Evolutionary conservation across 2,797 vertebrate species (phyloP).

Genomic region (Sphenodon punctatus): DNA sequence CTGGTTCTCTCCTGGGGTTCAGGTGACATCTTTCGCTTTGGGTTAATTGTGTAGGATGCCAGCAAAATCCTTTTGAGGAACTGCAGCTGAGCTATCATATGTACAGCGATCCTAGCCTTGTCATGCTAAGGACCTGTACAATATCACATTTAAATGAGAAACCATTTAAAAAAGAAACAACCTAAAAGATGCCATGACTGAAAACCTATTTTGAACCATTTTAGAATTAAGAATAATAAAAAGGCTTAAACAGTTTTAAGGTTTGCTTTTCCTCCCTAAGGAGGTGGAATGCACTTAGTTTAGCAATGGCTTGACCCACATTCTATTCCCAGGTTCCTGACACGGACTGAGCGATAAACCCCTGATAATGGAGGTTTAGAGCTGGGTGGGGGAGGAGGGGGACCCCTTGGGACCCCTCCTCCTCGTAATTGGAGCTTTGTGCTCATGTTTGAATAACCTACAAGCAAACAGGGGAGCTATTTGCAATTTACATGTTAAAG

Average conservation of each 20-base stretch:
- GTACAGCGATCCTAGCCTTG: not conserved
- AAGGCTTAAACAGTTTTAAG: not conserved
- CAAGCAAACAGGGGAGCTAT: not conserved
- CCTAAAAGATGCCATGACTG: not conserved
- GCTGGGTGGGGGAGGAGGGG: no score
- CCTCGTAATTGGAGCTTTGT: constrained; percentile 32
- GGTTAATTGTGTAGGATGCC: fast-evolving
- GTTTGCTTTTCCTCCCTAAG: fast-evolving
- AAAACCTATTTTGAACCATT: not conserved
- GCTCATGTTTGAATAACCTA: not conserved
- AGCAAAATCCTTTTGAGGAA: not conserved
- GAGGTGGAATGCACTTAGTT: not conserved
- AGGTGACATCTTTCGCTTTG: not conserved
- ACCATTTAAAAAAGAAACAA: fast-evolving
- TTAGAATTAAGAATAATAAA: not conserved
- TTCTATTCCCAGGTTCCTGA: constrained; percentile 23
- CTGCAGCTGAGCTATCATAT: not conserved
- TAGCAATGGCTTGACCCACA: not conserved
- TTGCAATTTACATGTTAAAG: constrained; percentile 7
- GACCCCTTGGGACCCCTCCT: no score
- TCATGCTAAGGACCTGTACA: not conserved
- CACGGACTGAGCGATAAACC: not conserved
- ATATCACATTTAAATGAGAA: not conserved
- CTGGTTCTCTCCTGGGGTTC: not conserved
- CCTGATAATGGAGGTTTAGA: not conserved